A percentile compares a stretch with the other conserved stretches of the same genome.
Conservation (phyloP, 2,797 vertebrate genomes). For the Anguilla megastoma region DNA sequence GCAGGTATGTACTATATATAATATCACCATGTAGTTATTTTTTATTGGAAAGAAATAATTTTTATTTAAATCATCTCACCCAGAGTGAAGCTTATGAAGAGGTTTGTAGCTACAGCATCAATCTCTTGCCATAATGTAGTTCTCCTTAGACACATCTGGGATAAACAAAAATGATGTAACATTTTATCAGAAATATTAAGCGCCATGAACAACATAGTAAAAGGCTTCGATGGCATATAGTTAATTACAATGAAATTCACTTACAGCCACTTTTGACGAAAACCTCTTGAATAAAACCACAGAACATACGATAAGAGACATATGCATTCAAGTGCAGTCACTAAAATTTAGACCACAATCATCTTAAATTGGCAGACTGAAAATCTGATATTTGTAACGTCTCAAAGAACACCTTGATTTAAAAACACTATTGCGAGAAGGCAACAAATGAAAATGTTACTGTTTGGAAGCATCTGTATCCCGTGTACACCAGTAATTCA, state of each 20-base stretch:
- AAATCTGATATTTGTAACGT: background rate
- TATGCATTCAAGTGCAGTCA: background rate
- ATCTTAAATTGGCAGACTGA: background rate
- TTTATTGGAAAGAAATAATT: background rate
- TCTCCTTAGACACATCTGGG: background rate
- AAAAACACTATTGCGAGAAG: background rate
- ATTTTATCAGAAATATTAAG: background rate
- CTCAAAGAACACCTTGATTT: background rate
- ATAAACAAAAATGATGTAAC: background rate
- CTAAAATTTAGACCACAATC: background rate
- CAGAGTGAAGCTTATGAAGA: background rate
- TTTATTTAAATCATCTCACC: background rate
- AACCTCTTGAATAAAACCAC: background rate
- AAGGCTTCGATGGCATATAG: background rate
- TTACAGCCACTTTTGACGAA: background rate
- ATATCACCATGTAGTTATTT: background rate
- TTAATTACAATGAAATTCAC: background rate
- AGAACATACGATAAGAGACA: background rate
- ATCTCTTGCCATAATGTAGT: background rate
- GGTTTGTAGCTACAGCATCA: background rate
- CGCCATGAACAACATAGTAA: background rate
- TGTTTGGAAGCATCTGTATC: background rate
- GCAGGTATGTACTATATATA: background rate
- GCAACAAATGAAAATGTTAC: background rate
- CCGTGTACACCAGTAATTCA: background rate